phyloP scores from a whole-genome alignment of 2,888 invertebrate genomes.

The Heterodera filipjevi region DNA sequence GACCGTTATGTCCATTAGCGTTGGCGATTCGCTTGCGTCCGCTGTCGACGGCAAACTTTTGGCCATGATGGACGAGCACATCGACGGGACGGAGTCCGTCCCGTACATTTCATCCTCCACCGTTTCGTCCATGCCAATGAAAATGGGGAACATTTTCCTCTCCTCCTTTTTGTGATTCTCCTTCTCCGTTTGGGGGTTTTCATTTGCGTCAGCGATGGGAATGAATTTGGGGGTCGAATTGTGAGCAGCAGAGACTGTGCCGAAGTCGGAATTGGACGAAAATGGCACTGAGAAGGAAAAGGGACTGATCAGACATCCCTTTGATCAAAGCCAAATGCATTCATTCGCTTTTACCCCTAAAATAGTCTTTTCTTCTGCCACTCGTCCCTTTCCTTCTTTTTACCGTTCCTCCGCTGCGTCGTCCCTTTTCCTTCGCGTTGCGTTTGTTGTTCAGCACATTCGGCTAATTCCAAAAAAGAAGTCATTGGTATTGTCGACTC shows the following conservation, averaged over 20 bases:
- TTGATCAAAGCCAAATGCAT: too few relatives aligned
- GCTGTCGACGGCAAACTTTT: conserved; percentile 27
- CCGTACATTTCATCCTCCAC: not conserved
- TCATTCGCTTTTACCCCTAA: too few relatives aligned
- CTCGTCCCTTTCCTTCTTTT: not conserved
- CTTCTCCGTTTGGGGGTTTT: not conserved
- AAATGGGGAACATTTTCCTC: conserved; percentile 55
- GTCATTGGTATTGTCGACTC: not conserved
- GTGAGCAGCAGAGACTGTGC: not conserved
- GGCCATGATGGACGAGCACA: conserved; percentile 22
- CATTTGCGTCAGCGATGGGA: not conserved
- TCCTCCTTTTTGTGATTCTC: not conserved
- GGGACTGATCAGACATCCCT: too few relatives aligned
- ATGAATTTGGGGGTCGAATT: not conserved
- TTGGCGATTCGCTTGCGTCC: conserved; percentile 20
- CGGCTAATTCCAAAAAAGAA: not conserved
- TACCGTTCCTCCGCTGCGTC: not conserved
- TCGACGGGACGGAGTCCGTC: conserved; percentile 2
- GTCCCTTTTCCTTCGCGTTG: not conserved
- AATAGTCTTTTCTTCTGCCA: too few relatives aligned
- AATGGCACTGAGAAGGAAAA: not conserved
- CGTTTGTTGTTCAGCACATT: not conserved
- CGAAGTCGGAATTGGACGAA: not conserved
- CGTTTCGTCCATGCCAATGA: conserved; percentile 52
- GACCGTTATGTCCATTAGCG: conserved; percentile 9